phyloP scores from a whole-genome alignment of 2,797 vertebrate genomes.

The Myiothlypis chrysogaster region DNA sequence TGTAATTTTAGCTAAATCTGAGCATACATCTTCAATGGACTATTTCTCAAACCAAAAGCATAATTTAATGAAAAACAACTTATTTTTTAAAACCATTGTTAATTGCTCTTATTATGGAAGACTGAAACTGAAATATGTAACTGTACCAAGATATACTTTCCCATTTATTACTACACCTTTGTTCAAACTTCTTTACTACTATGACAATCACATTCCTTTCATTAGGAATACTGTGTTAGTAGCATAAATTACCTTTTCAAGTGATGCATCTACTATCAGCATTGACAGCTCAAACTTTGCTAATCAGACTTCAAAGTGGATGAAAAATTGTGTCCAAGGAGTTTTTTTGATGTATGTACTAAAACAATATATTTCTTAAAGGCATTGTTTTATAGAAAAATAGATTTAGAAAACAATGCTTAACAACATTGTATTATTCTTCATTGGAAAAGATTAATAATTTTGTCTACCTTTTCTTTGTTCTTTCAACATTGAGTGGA shows the following conservation, averaged over 20 bases:
- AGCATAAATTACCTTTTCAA: background rate
- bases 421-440: background rate
- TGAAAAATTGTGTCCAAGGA: background rate
- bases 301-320: background rate
- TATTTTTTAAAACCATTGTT: background rate
- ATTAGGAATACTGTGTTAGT: background rate
- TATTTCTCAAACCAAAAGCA: background rate
- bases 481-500: background rate
- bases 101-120: background rate
- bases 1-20: background rate
- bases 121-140: background rate
- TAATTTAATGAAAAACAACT: background rate
- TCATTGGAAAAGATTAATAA: background rate
- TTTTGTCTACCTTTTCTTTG: background rate
- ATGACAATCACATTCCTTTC: background rate
- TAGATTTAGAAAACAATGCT: background rate
- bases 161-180: background rate
- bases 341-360: background rate
- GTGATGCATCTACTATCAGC: background rate
- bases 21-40: background rate
- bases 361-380: background rate
- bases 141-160: background rate
- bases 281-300: background rate
- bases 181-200: background rate
- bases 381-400: background rate